These are phyloP conservation scores for Heliopora coerulea DNA, from an alignment of 92 coral and sea anemone genomes.

Conservation along the genomic window DNA sequence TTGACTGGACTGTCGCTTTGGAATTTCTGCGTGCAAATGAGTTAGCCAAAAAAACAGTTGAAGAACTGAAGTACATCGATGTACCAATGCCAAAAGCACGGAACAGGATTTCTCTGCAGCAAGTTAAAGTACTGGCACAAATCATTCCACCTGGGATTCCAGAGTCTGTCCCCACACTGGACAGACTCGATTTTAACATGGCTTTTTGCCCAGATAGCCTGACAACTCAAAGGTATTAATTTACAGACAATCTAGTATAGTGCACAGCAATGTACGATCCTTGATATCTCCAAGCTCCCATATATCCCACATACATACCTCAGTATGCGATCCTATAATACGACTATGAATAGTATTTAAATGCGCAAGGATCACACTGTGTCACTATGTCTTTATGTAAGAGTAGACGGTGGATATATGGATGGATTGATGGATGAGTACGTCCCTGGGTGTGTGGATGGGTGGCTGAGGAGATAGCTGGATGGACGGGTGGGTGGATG, in stretches of 20 bases:
- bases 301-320: no score
- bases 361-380: no score
- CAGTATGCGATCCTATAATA: no score
- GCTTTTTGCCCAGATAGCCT: constrained; percentile 62
- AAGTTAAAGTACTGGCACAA: constrained; percentile 48
- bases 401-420: no score
- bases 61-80: background rate
- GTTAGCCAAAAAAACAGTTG: background rate
- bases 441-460: no score
- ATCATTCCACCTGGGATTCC: constrained; percentile 53
- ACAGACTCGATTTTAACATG: constrained; percentile 17
- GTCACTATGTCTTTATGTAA: no score
- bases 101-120: constrained; percentile 23
- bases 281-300: background rate
- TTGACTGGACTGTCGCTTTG: constrained; percentile 69
- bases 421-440: no score
- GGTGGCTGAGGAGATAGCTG: no score
- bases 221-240: constrained; percentile 59
- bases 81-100: constrained; percentile 51
- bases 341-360: no score
- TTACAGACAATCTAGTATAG: no score
- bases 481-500: no score
- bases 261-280: no score
- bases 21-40: constrained; percentile 50
- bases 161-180: constrained; percentile 47